phyloP scores from a whole-genome alignment of 2,888 invertebrate genomes.

The Teleogryllus oceanicus region DNA sequence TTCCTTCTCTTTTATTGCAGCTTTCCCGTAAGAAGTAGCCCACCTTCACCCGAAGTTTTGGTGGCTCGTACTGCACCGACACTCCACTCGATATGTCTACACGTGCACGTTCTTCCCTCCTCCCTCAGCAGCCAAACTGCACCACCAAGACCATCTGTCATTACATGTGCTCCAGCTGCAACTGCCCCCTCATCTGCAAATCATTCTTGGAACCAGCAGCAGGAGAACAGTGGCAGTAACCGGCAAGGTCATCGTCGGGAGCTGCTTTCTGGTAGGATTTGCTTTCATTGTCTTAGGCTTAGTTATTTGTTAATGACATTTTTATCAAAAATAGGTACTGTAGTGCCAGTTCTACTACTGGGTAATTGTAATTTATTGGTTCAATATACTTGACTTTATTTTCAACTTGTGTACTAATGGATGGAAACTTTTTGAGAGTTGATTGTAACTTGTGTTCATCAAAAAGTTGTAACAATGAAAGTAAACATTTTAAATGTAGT shows the following conservation, averaged over 20 bases:
- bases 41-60: background rate
- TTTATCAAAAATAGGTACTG: too few relatives aligned
- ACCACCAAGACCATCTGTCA: conserved; percentile 59
- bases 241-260: conserved; percentile 33
- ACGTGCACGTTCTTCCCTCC: conserved; percentile 56
- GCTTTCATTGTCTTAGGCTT: background rate
- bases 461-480: too few relatives aligned
- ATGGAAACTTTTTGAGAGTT: too few relatives aligned
- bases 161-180: conserved; percentile 53
- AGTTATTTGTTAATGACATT: background rate
- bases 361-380: too few relatives aligned
- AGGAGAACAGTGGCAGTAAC: conserved; percentile 4
- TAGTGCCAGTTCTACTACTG: too few relatives aligned
- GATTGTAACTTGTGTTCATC: too few relatives aligned
- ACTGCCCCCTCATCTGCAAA: background rate
- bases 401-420: too few relatives aligned
- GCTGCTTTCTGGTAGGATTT: conserved; percentile 32
- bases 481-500: too few relatives aligned
- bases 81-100: conserved; percentile 59
- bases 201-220: background rate
- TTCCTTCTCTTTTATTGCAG: background rate
- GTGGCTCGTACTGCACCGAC: conserved; percentile 43
- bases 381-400: too few relatives aligned
- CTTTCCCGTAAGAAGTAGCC: background rate
- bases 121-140: conserved; percentile 48